phyloP scores from a whole-genome alignment of 2,797 vertebrate genomes.

The Gallinago stenura region DNA sequence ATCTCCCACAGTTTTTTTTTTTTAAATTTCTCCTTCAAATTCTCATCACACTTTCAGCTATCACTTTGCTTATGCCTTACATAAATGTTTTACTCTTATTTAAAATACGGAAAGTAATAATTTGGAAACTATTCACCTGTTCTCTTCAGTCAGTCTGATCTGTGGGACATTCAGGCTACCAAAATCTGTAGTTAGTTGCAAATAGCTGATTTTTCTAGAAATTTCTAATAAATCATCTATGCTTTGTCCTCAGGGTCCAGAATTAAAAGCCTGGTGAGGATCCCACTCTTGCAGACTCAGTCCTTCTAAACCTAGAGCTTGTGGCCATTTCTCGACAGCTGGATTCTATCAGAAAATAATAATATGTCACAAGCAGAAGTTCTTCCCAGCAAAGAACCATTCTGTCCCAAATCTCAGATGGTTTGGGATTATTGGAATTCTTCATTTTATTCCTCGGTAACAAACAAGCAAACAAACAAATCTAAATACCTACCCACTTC shows the following conservation, averaged over 20 bases:
- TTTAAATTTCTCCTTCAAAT: not conserved
- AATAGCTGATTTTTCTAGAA: not conserved
- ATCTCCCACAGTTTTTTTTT: not conserved
- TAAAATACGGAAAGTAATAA: not conserved
- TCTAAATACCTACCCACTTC: rapidly evolving
- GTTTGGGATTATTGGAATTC: not conserved
- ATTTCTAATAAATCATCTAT: not conserved
- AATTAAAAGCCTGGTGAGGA: not conserved
- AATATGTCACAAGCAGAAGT: not conserved
- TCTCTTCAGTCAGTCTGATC: not conserved
- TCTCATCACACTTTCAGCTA: not conserved
- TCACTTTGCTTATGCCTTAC: not conserved
- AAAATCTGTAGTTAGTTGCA: not conserved
- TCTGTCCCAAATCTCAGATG: not conserved
- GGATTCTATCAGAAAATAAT: not conserved
- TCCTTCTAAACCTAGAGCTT: not conserved
- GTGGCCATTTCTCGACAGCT: not conserved
- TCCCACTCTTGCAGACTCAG: not conserved
- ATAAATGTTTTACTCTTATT: not conserved
- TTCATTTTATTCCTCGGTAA: not conserved
- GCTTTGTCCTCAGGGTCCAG: not conserved
- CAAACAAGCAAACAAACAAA: not conserved
- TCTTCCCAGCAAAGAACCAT: not conserved
- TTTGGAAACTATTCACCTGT: not conserved
- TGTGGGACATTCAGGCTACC: not conserved